A percentile compares a stretch with the other conserved stretches of the same genome.
These are phyloP conservation scores for Chrysaora quinquecirrha DNA, from an alignment of 30 jellyfish, hydroid and myxozoan species.

Conservation along the genomic window DNA sequence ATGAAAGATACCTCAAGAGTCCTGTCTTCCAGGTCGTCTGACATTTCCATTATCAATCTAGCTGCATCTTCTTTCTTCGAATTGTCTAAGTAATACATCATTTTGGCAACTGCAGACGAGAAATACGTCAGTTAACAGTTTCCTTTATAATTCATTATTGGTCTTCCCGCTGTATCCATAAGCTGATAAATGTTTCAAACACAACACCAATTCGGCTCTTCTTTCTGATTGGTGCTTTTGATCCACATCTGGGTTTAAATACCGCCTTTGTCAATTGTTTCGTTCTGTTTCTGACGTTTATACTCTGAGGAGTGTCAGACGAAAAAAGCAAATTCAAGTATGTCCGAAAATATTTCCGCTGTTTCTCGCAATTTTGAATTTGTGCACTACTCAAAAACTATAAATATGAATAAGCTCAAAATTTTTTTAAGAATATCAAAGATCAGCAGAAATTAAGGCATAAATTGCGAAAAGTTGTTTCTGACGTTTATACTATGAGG, in stretches of 20 bases:
- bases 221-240: too few species aligned
- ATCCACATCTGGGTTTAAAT: too few species aligned
- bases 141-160: neutral
- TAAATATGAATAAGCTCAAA: neutral
- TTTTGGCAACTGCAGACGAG: conserved; percentile 41
- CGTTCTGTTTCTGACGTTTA: too few species aligned
- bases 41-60: conserved; percentile 38
- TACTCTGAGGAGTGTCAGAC: too few species aligned
- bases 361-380: too few species aligned
- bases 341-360: too few species aligned
- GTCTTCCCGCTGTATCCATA: neutral
- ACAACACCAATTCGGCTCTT: too few species aligned
- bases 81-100: conserved; percentile 46
- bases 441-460: neutral
- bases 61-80: conserved; percentile 43
- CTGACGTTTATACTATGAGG: neutral
- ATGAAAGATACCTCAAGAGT: conserved; percentile 64
- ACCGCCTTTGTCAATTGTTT: too few species aligned
- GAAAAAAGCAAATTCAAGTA: too few species aligned
- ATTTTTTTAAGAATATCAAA: neutral
- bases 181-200: too few species aligned
- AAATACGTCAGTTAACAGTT: neutral
- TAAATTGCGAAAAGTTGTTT: neutral
- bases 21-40: conserved; percentile 34
- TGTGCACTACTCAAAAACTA: too few species aligned